A percentile compares a stretch with the other conserved stretches of the same genome.
phyloP scores from a whole-genome alignment of 2,888 invertebrate species.

The Allygus modestus region DNA sequence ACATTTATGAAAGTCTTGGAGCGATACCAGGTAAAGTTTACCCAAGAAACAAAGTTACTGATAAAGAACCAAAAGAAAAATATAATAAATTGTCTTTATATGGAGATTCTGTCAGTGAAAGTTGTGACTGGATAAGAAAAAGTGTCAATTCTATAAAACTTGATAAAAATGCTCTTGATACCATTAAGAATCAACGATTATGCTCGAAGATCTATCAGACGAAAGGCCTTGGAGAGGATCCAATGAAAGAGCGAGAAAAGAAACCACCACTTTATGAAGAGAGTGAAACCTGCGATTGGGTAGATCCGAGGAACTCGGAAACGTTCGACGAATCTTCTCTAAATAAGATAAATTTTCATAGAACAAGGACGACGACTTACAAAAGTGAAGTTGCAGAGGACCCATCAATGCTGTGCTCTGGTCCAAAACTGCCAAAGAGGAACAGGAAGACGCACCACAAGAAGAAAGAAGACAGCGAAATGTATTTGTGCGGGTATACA shows the following conservation, averaged over 20 bases:
- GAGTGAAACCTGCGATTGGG: constrained; percentile 17
- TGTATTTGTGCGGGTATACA: constrained; percentile 17
- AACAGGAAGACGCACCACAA: not conserved
- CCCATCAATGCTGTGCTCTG: not conserved
- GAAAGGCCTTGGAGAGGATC: not conserved
- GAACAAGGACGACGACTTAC: not conserved
- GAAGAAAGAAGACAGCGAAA: constrained; percentile 16
- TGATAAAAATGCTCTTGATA: not conserved
- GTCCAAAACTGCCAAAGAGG: not conserved
- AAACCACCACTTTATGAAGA: constrained; percentile 4
- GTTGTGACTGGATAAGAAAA: constrained; percentile 26
- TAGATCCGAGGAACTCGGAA: not conserved
- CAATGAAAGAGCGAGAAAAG: not conserved
- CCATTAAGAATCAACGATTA: constrained; percentile 5
- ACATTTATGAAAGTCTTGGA: constrained; percentile 14
- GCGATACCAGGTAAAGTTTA: not conserved
- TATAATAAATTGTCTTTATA: not conserved
- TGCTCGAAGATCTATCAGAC: constrained; percentile 8
- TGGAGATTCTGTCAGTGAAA: constrained; percentile 5
- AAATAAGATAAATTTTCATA: not conserved
- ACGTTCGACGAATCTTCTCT: not conserved
- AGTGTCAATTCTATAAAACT: not conserved
- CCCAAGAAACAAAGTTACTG: not conserved
- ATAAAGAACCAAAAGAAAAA: not conserved
- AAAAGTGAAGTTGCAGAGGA: not conserved